Conservation (phyloP, 1,140 invertebrate genomes). For the Ectropis grisescens region DNA sequence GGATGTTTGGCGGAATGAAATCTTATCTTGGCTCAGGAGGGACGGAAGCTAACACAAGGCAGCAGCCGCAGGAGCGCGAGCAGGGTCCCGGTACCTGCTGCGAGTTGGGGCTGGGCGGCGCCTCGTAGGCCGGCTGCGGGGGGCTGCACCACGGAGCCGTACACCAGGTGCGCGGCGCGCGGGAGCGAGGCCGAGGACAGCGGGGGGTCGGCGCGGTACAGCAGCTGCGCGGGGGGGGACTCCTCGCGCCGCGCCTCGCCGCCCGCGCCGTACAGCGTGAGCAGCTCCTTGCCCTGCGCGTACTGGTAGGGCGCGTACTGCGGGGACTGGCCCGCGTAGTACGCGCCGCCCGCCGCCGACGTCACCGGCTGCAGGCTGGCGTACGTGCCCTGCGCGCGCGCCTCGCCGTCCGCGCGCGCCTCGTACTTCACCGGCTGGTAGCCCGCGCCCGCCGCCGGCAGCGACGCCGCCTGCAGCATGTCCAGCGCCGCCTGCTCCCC, state of each 20-base stretch:
- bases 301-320: conserved; percentile 49
- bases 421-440: conserved; percentile 66
- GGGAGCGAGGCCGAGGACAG: conserved; percentile 68
- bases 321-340: conserved; percentile 40
- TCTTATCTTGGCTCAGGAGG: too few species aligned
- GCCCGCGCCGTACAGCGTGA: conserved; percentile 49
- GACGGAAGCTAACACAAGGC: too few species aligned
- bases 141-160: conserved; percentile 48
- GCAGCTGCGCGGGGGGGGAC: conserved; percentile 52
- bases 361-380: conserved; percentile 63
- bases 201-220: conserved; percentile 72
- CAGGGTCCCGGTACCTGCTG: conserved; percentile 31
- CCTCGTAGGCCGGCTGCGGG: conserved; percentile 62
- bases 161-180: conserved; percentile 50
- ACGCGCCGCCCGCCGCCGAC: conserved; percentile 33
- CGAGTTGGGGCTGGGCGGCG: conserved; percentile 69
- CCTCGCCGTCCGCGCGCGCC: conserved; percentile 40
- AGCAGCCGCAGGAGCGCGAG: not conserved
- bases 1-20: too few species aligned
- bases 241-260: conserved; percentile 38
- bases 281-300: conserved; percentile 42
- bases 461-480: conserved; percentile 54
- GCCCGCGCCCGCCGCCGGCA: conserved; percentile 54
- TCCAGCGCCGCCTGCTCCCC: conserved; percentile 50
- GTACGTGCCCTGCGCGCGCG: conserved; percentile 48